Evolutionary conservation across 2,113 vertebrate species (phyloP).

Genomic region (Strix aluco): DNA sequence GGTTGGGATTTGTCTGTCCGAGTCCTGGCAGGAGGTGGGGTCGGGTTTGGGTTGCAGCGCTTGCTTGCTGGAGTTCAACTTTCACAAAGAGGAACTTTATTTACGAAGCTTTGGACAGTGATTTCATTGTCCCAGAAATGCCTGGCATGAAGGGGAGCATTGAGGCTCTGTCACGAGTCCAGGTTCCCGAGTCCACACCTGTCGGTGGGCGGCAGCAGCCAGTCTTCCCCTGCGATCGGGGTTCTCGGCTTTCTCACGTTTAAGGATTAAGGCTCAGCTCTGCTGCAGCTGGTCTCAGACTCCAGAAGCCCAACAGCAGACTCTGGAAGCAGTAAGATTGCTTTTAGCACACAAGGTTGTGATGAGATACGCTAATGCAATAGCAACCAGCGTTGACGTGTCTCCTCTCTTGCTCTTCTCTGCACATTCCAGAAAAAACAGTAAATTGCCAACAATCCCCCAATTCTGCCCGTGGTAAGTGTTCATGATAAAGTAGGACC

Average conservation of each 20-base stretch:
- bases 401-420: background rate
- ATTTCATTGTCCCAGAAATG: background rate
- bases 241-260: background rate
- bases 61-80: background rate
- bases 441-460: background rate
- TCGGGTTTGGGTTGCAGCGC: background rate
- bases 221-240: rapidly evolving
- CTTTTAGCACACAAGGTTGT: rapidly evolving
- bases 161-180: background rate
- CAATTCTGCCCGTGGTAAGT: too few relatives aligned
- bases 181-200: conserved; percentile 1
- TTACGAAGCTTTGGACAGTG: background rate
- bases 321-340: background rate
- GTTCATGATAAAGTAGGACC: background rate
- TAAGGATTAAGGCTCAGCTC: background rate
- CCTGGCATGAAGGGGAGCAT: background rate
- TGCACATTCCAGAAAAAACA: background rate
- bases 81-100: conserved; percentile 35
- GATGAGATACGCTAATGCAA: rapidly evolving
- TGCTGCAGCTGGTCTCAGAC: background rate
- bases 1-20: background rate
- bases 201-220: background rate
- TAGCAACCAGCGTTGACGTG: rapidly evolving
- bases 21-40: background rate
- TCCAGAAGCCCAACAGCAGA: background rate